A percentile compares a stretch with the other conserved stretches of the same genome.
phyloP scores from a whole-genome alignment of 2,113 vertebrate genomes.

The Pomatostomus ruficeps region DNA sequence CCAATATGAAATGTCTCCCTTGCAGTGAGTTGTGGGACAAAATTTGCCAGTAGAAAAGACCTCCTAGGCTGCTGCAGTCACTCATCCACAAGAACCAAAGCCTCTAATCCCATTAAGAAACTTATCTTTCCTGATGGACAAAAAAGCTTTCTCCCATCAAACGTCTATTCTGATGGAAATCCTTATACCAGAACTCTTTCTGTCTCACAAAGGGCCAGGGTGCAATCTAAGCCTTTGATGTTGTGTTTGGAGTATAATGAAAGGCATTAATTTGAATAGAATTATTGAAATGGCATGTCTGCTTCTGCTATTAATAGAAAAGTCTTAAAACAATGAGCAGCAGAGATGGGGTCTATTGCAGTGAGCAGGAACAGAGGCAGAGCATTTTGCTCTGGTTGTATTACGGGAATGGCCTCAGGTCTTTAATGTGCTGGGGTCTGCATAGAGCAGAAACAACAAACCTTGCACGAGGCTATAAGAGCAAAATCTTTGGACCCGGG shows the following conservation, averaged over 20 bases:
- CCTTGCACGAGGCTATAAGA: background rate
- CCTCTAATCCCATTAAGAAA: conserved; percentile 50
- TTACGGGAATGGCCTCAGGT: background rate
- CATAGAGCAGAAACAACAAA: background rate
- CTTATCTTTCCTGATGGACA: conserved; percentile 45
- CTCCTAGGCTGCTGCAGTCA: conserved; percentile 15
- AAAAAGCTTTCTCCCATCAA: conserved; percentile 55
- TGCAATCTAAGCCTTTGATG: conserved; percentile 57
- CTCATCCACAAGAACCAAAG: conserved; percentile 10
- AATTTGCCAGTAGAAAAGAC: background rate
- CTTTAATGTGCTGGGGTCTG: background rate
- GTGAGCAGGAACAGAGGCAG: conserved; percentile 11
- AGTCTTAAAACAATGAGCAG: conserved; percentile 51
- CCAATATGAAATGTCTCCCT: background rate
- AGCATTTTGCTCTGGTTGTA: background rate
- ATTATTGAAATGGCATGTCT: conserved; percentile 63
- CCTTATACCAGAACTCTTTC: conserved; percentile 30
- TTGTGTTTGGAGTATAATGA: conserved; percentile 60
- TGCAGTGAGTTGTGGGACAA: background rate
- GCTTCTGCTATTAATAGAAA: conserved; percentile 59
- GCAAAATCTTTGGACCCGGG: background rate
- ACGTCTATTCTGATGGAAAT: conserved; percentile 55
- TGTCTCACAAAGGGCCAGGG: conserved; percentile 37
- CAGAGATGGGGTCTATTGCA: conserved; percentile 25
- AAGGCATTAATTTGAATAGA: conserved; percentile 66